Evolutionary conservation across 2,888 invertebrate species (phyloP), one percentile per base, ranked within the genome.

Genomic region (Stomorhina lunata): DNA sequence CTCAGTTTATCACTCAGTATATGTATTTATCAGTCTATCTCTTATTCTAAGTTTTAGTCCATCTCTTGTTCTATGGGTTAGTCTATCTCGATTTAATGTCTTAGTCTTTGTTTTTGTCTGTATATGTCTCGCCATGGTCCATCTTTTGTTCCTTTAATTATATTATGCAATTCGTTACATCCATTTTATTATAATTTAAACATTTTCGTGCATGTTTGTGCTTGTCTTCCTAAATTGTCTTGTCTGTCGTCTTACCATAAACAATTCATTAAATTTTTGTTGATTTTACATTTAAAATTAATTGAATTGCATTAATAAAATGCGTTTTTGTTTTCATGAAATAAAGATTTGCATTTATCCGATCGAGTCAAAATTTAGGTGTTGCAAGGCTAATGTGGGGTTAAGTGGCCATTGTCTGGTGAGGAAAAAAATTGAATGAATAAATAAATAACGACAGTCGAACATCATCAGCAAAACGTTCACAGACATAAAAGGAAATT

Each of bases 381-480:
- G 82, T 82, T 82, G 73, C 82, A 57, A 75, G 69, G 78, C 75
- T 82, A 82, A 82, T 82, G 75, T 78, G 73, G 45, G 82, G 82
- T 82, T 82, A 82, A 79, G 82, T 82, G 82, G 71, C 65, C 48
- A 82, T 82, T 82, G 82, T 82, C 73, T 61, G n/a, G 32, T 29
- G 27, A 1, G 68, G 48, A n/a, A n/a, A n/a, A n/a, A n/a, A n/a
- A n/a, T 78, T 71, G 59, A 50, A 22, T 22, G 17, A 27, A 27
- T 57, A 75, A 66, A 29, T 66, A 59, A 66, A 78, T 61, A 79
- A 15, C 22, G 48, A 66, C 57, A 66, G 27, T 9, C 22, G 17
- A 59, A 57, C 27, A 37, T 37, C 66, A 66, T 55, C 55, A 75
- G n/a, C n/a, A n/a, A n/a, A n/a, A n/a, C n/a, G n/a, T n/a, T n/a